phyloP scores from a whole-genome alignment of 2,888 invertebrate genomes.

The Pachycephus smyrnensis region DNA sequence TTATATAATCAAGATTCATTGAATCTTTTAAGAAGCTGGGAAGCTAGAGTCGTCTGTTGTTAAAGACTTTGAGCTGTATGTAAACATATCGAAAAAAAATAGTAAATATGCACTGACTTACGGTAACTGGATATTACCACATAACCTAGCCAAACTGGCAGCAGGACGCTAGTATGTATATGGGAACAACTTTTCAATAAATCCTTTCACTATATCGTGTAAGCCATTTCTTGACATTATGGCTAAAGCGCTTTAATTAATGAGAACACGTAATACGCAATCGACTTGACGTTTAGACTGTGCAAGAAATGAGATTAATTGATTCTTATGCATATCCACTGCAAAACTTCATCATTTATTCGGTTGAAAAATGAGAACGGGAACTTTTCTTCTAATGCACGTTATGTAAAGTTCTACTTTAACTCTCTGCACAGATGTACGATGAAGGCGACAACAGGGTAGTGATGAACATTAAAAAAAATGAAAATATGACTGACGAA shows the following conservation, averaged over 20 bases:
- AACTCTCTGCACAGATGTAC: slow-evolving; percentile 68
- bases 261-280: not conserved
- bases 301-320: not conserved
- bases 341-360: not conserved
- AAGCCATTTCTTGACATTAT: not conserved
- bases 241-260: not conserved
- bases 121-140: not conserved
- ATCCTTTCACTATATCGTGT: slow-evolving; percentile 45
- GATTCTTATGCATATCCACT: not conserved
- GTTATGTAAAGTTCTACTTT: not conserved
- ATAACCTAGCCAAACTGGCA: not conserved
- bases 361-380: not conserved
- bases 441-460: slow-evolving; percentile 74
- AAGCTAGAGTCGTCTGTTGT: not conserved
- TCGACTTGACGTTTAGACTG: not conserved
- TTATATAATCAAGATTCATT: not conserved
- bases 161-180: not conserved
- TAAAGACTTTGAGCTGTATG: not conserved
- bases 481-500: slow-evolving; percentile 54
- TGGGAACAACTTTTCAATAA: not conserved
- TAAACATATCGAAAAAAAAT: not conserved
- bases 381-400: not conserved
- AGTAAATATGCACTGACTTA: not conserved
- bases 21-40: not conserved
- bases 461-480: slow-evolving; percentile 68